Conservation (phyloP, 2,113 vertebrate species). For the Hirundichthys speculiger region DNA sequence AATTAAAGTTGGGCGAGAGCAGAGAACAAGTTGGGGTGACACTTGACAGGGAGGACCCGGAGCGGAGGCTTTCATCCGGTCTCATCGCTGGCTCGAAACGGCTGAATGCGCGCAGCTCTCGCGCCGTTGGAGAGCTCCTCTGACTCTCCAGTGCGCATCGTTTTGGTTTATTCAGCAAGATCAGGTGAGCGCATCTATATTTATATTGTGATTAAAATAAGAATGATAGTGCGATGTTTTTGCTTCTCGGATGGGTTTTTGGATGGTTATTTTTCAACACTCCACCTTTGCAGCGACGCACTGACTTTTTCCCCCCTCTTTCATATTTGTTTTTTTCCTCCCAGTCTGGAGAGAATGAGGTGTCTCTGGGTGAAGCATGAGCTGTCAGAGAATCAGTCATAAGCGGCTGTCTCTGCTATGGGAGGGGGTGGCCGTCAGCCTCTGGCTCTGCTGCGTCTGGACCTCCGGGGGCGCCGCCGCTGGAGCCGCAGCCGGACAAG, state of each 20-base stretch:
- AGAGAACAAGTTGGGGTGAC: conserved; percentile 36
- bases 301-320: conserved; percentile 7
- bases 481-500: conserved; percentile 83
- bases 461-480: conserved; percentile 77
- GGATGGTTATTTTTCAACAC: too few relatives aligned
- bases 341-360: conserved; percentile 88
- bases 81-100: conserved; percentile 1
- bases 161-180: conserved; percentile 34
- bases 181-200: conserved; percentile 33
- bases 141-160: conserved; percentile 14
- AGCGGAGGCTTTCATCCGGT: background rate
- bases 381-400: conserved; percentile 91
- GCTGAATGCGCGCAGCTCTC: background rate
- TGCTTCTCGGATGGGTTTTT: background rate
- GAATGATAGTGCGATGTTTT: background rate
- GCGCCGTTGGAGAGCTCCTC: too few relatives aligned
- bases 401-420: conserved; percentile 93
- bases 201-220: too few relatives aligned
- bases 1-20: conserved; percentile 53
- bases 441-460: conserved; percentile 85
- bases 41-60: background rate
- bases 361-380: conserved; percentile 94
- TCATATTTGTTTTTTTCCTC: conserved; percentile 22
- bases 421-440: conserved; percentile 91
- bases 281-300: conserved; percentile 13